These are phyloP conservation scores for Caradrina clavipalpis DNA, from an alignment of 2,888 invertebrate species.

Conservation along the genomic window DNA sequence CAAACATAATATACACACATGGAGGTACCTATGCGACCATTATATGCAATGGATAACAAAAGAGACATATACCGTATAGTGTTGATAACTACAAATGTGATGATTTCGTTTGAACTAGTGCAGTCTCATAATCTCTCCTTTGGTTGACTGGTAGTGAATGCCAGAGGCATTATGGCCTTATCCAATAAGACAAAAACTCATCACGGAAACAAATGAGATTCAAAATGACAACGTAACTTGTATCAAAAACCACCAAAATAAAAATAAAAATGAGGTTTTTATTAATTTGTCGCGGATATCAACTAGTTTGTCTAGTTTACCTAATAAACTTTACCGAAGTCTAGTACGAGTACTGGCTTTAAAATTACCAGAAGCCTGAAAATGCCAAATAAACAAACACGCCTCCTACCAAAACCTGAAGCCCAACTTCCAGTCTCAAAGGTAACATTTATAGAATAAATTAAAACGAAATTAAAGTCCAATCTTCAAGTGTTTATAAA, in stretches of 20 bases:
- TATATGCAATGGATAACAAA: slow-evolving; percentile 2
- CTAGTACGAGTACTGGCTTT: not conserved
- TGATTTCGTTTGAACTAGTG: too few relatives aligned
- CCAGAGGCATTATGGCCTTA: too few relatives aligned
- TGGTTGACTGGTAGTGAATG: too few relatives aligned
- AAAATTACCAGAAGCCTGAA: not conserved
- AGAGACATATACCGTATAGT: not conserved
- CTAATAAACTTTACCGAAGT: not conserved
- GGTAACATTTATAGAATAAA: slow-evolving; percentile 35
- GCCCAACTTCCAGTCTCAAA: slow-evolving; percentile 22
- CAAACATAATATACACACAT: not conserved
- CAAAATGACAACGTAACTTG: too few relatives aligned
- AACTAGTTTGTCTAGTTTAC: too few relatives aligned
- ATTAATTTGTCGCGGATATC: too few relatives aligned
- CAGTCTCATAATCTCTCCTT: too few relatives aligned
- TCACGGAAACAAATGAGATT: too few relatives aligned
- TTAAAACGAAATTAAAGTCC: slow-evolving; percentile 39
- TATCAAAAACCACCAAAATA: too few relatives aligned
- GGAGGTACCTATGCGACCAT: not conserved
- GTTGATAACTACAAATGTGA: too few relatives aligned
- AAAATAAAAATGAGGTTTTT: too few relatives aligned
- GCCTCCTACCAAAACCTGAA: not conserved
- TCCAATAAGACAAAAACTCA: too few relatives aligned
- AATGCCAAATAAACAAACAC: slow-evolving; percentile 10
- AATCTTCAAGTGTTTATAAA: slow-evolving; percentile 44